Evolutionary conservation across 2,797 vertebrate species (phyloP), one percentile per base, ranked within the genome.

Genomic region (Arnoldichthys spilopterus): DNA sequence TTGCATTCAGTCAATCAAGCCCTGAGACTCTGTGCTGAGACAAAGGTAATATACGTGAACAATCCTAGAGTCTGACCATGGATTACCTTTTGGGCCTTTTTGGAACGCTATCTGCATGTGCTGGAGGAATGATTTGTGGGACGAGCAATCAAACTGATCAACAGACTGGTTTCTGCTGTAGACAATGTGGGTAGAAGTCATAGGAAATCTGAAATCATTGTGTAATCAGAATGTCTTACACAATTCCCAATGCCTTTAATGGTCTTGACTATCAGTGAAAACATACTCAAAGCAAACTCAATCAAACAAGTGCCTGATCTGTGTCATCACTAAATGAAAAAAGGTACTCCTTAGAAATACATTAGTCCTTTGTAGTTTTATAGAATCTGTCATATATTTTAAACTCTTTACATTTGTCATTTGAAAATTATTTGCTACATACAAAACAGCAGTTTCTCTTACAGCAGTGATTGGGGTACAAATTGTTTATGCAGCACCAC

Each of bases 231-330:
- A 54, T 66, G 12, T 22, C 2, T 58, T 72, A 62, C 77, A 76
- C 77, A 79, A 74, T 37, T 26, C 18, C 66, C 32, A 69, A 74
- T 54, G 54, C 63, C 56, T 72, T 40, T 49, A 72, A 75, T 67
- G 72, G 40, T 61, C 56, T 71, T 61, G 74, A 75, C 77, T 77
- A 77, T 77, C 74, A 53, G 16, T 56, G 81, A 40, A 53, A 72
- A 61, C 47, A 71, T 30, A 45, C 40, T 72, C 24, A 37, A 74
- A 70, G 66, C 43, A 45, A 79, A 77, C n/a, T 40, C 32, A 76
- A 82, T 76, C 76, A 66, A 77, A 67, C 51, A 90, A 91, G 88
- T 92, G 90, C 91, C 90, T 92, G 84, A 77, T 69, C 37, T 62
- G 37, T 73, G 30, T 59, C 72, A 58, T 67, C 63, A 69, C 26